Evolutionary conservation across 2,113 vertebrate genomes (phyloP).

Genomic region (Colaptes auratus): DNA sequence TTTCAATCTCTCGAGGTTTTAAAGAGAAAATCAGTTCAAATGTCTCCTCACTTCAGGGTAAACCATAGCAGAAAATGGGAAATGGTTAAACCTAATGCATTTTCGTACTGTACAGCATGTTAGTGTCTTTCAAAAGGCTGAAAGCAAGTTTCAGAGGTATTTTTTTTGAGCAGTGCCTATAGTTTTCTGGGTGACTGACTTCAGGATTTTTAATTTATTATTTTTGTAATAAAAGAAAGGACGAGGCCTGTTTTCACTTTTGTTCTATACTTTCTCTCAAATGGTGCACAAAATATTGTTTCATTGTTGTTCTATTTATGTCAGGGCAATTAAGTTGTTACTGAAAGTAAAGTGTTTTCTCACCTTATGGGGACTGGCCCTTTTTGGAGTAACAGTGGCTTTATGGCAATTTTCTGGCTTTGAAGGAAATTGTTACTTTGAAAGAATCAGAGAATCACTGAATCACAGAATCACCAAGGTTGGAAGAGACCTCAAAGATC

Average conservation of each 20-base stretch:
- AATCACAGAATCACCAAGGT: too few relatives aligned
- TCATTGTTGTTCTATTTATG: not conserved
- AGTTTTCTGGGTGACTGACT: not conserved
- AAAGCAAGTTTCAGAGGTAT: not conserved
- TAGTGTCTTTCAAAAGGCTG: not conserved
- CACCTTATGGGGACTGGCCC: not conserved
- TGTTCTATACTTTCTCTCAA: not conserved
- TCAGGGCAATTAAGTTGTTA: not conserved
- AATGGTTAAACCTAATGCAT: slow-evolving; percentile 10
- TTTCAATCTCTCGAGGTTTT: slow-evolving; percentile 51
- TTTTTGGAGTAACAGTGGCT: not conserved
- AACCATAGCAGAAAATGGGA: not conserved
- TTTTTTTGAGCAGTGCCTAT: not conserved
- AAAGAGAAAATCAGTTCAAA: slow-evolving; percentile 38
- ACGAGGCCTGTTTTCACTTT: not conserved
- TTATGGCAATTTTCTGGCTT: not conserved
- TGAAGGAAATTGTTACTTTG: not conserved
- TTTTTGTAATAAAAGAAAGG: not conserved
- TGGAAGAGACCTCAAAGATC: too few relatives aligned
- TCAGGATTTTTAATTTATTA: accelerated
- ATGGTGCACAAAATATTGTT: not conserved
- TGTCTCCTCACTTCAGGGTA: not conserved
- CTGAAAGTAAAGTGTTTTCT: not conserved
- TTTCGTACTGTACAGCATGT: not conserved
- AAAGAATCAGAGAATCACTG: too few relatives aligned